These are phyloP conservation scores for Beroe ovata DNA, from an alignment of 37 sponge, comb jelly and placozoan species.

Conservation along the genomic window DNA sequence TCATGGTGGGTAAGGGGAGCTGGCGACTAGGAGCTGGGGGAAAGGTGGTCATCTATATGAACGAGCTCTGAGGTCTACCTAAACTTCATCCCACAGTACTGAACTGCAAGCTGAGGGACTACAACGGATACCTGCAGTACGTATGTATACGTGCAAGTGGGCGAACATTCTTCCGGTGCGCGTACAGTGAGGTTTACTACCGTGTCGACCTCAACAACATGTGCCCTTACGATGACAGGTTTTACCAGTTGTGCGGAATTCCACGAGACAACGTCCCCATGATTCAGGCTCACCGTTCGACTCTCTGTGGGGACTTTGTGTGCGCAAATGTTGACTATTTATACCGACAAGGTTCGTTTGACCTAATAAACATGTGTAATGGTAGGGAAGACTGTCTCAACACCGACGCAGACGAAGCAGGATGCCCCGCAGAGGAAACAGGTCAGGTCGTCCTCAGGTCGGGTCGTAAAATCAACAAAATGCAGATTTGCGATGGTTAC, in stretches of 20 bases:
- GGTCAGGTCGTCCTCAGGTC: neutral
- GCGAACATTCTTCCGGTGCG: neutral
- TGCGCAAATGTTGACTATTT: neutral
- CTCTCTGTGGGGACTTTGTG: neutral
- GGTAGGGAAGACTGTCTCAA: neutral
- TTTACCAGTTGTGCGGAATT: neutral
- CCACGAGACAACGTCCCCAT: neutral
- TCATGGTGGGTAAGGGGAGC: too few relatives aligned
- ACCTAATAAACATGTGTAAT: neutral
- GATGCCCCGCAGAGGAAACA: neutral
- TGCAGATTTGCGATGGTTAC: neutral
- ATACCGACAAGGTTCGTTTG: neutral
- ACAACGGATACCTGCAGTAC: neutral
- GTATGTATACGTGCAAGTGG: neutral
- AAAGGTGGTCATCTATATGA: too few relatives aligned
- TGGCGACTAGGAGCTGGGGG: too few relatives aligned
- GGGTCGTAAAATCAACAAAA: neutral
- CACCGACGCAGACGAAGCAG: neutral
- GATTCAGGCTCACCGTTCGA: neutral
- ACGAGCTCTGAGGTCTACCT: too few relatives aligned
- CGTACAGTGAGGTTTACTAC: neutral
- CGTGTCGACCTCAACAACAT: neutral
- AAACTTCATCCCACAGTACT: too few relatives aligned
- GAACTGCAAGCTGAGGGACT: neutral
- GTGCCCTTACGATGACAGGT: neutral